These are phyloP conservation scores for Heterotilapia buettikoferi DNA, from an alignment of 2,113 vertebrate genomes.

Conservation along the genomic window DNA sequence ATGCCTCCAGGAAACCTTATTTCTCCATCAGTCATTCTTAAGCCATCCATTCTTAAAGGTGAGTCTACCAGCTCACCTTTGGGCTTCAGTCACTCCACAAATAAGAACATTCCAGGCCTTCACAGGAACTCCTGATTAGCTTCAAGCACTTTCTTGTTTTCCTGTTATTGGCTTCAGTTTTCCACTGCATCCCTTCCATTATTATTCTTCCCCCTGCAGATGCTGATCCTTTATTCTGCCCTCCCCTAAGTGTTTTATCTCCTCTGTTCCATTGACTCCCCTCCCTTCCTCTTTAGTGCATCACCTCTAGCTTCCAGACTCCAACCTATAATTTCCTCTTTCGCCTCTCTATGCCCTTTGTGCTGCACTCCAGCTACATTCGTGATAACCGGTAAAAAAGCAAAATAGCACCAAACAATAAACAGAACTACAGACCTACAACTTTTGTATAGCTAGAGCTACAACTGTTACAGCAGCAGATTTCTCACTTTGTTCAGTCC, in stretches of 20 bases:
- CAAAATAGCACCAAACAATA: background rate
- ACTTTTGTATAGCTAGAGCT: background rate
- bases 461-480: background rate
- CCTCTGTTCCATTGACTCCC: background rate
- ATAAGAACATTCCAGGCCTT: constrained; percentile 2
- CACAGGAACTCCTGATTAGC: constrained; percentile 30
- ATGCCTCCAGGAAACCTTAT: background rate
- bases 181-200: constrained; percentile 14
- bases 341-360: background rate
- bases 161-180: constrained; percentile 15
- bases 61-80: constrained; percentile 32
- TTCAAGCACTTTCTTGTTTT: constrained; percentile 31
- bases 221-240: background rate
- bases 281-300: background rate
- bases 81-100: constrained; percentile 9
- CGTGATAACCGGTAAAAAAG: background rate
- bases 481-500: background rate
- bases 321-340: constrained; percentile 47
- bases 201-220: background rate
- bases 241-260: constrained; percentile 35
- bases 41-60: constrained; percentile 16
- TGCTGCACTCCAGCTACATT: background rate
- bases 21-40: background rate
- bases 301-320: constrained; percentile 31
- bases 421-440: background rate